Percentiles rank a stretch among this genome's conserved stretches.
Conservation (phyloP, 2,888 invertebrate species). For the Drosophila trichaetosa region DNA sequence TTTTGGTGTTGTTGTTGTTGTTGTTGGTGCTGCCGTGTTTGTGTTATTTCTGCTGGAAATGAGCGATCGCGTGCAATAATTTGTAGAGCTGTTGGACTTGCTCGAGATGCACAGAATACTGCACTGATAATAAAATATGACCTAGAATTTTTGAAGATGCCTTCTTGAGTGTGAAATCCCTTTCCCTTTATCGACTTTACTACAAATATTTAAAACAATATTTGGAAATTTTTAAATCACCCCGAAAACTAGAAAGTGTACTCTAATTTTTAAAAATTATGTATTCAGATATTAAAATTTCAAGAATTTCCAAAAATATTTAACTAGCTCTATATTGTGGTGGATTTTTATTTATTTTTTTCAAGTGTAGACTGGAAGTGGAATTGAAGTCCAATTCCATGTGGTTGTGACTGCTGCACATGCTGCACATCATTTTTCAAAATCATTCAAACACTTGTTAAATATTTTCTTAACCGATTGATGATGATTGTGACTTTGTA, state of each 20-base stretch:
- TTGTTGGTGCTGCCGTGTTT: slow-evolving; percentile 62
- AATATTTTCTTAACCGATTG: slow-evolving; percentile 83
- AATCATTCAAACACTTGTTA: slow-evolving; percentile 84
- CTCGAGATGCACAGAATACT: slow-evolving; percentile 5
- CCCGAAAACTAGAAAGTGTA: neutral
- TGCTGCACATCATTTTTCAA: slow-evolving; percentile 83
- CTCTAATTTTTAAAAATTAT: neutral
- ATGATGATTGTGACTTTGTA: slow-evolving; percentile 76
- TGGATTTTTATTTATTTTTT: neutral
- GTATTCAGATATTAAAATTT: neutral
- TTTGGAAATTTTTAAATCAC: neutral
- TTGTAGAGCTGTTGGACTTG: slow-evolving; percentile 65
- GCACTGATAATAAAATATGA: slow-evolving; percentile 1
- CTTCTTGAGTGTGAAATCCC: neutral
- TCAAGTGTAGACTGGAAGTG: slow-evolving; percentile 8
- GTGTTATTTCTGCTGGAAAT: slow-evolving; percentile 78
- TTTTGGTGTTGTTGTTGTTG: slow-evolving; percentile 29
- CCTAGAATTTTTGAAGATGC: neutral
- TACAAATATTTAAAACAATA: neutral
- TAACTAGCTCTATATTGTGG: neutral
- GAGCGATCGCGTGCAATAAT: slow-evolving; percentile 79
- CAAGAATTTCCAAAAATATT: neutral
- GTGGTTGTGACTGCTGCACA: slow-evolving; percentile 42
- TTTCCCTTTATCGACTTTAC: neutral
- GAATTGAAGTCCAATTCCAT: slow-evolving; percentile 17